These are phyloP conservation scores for Cheilosia grossa DNA, from an alignment of 2,888 invertebrate genomes.

Conservation along the genomic window DNA sequence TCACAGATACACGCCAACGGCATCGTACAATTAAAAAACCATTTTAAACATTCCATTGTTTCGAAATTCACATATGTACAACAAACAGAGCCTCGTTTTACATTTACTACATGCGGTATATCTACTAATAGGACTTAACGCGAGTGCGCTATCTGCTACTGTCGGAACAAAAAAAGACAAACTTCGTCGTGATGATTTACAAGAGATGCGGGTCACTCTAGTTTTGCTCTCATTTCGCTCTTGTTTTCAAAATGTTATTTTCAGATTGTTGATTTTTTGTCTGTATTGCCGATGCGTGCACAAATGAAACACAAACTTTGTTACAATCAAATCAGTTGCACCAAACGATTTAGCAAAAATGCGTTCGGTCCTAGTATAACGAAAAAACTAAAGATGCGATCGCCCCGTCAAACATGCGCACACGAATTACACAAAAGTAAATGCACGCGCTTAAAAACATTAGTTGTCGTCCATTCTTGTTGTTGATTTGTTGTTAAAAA, in stretches of 20 bases:
- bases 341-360: not conserved
- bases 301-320: conserved; percentile 19
- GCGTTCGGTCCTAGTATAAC: not conserved
- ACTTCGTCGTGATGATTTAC: conserved; percentile 49
- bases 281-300: conserved; percentile 35
- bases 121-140: conserved; percentile 6
- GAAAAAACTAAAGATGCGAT: too few species aligned
- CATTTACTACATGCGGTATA: not conserved
- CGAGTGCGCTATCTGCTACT: conserved; percentile 16
- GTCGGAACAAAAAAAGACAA: conserved; percentile 10
- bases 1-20: conserved; percentile 23
- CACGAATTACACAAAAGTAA: conserved; percentile 25
- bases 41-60: conserved; percentile 51
- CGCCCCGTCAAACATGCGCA: conserved; percentile 12
- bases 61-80: conserved; percentile 33
- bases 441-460: conserved; percentile 21
- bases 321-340: not conserved
- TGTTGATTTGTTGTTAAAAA: conserved; percentile 37
- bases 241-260: conserved; percentile 52
- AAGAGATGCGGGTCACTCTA: conserved; percentile 46
- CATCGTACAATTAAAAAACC: conserved; percentile 25
- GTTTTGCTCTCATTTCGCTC: conserved; percentile 14
- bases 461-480: conserved; percentile 8
- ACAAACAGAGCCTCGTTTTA: conserved; percentile 15
- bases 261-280: conserved; percentile 34